These are phyloP conservation scores for Notiomystis cincta DNA, from an alignment of 2,113 vertebrate genomes.

Conservation along the genomic window DNA sequence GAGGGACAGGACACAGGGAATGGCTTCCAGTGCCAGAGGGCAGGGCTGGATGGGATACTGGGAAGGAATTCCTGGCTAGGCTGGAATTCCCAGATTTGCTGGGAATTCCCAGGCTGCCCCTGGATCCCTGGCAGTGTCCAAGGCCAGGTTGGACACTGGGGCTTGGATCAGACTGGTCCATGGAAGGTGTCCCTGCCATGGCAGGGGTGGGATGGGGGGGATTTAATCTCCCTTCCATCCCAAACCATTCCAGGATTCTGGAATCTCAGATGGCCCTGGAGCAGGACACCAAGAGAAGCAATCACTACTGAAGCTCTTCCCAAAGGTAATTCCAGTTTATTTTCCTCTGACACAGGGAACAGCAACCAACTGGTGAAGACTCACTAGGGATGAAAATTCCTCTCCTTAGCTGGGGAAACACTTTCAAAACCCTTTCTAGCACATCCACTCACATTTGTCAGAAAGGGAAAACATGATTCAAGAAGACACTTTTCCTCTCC, in stretches of 20 bases:
- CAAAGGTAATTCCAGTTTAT: background rate
- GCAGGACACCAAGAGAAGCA: background rate
- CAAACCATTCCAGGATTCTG: background rate
- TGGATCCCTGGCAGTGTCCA: background rate
- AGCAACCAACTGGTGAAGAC: background rate
- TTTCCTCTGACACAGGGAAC: background rate
- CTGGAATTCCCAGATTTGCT: background rate
- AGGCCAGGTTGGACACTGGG: background rate
- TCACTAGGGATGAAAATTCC: background rate
- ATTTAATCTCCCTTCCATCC: background rate
- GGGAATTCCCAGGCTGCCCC: background rate
- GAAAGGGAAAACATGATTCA: background rate
- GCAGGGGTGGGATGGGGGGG: accelerated
- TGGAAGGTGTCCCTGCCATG: background rate
- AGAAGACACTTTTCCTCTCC: background rate
- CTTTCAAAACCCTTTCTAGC: accelerated
- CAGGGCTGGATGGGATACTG: accelerated
- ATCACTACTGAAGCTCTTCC: accelerated
- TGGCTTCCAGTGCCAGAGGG: background rate
- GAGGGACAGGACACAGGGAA: background rate
- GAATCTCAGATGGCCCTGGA: accelerated
- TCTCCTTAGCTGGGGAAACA: background rate
- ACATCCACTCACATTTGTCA: background rate
- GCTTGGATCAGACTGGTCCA: background rate
- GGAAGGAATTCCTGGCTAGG: background rate